Evolutionary conservation across 2,888 invertebrate species (phyloP).

Genomic region (Autographa pulchrina): DNA sequence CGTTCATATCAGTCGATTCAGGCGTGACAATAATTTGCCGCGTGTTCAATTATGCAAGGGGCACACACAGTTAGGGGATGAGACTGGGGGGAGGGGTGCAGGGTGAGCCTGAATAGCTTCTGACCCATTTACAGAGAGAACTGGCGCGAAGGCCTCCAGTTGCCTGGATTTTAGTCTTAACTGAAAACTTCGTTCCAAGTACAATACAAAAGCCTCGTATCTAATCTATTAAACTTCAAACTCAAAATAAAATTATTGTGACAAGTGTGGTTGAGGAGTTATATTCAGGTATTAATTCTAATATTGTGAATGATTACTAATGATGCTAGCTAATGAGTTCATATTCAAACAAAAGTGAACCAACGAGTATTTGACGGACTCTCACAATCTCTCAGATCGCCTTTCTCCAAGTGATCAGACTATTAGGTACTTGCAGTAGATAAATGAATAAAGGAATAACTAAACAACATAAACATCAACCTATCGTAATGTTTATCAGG

Average conservation of each 20-base stretch:
- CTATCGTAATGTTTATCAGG: constrained; percentile 35
- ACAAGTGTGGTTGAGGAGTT: no score
- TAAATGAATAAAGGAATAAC: no score
- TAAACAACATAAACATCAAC: no score
- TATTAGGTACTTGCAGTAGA: no score
- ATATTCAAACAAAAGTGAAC: no score
- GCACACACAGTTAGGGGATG: constrained; percentile 77
- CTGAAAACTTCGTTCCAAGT: constrained; percentile 59
- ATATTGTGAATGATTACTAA: no score
- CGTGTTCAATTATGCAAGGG: constrained; percentile 87
- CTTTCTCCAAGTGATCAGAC: no score
- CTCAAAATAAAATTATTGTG: neutral
- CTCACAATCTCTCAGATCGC: no score
- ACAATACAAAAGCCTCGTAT: constrained; percentile 59
- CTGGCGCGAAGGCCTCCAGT: constrained; percentile 75
- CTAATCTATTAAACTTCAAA: neutral
- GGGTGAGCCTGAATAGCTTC: constrained; percentile 80
- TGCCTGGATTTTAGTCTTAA: constrained; percentile 66
- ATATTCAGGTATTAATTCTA: no score
- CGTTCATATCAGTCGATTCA: constrained; percentile 70
- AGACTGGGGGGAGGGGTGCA: constrained; percentile 61
- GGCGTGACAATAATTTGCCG: constrained; percentile 85
- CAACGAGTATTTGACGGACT: no score
- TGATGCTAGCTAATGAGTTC: no score
- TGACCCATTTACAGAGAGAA: constrained; percentile 86